phyloP scores from a whole-genome alignment of 2,888 invertebrate species.

The Ormyrus nitidulus region DNA sequence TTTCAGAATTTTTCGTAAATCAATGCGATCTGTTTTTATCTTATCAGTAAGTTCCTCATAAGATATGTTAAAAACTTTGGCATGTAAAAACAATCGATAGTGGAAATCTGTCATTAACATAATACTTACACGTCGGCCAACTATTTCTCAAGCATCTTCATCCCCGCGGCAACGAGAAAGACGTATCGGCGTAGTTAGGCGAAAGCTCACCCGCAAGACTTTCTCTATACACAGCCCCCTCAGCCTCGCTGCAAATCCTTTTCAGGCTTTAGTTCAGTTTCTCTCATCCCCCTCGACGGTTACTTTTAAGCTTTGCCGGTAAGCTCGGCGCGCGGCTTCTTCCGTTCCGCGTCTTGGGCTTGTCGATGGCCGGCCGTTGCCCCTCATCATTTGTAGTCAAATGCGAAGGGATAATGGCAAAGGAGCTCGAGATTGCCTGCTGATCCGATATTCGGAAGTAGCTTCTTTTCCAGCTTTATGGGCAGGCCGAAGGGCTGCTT shows the following conservation, averaged over 20 bases:
- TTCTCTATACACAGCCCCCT: slow-evolving; percentile 24
- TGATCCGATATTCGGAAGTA: slow-evolving; percentile 34
- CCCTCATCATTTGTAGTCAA: slow-evolving; percentile 42
- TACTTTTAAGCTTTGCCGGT: slow-evolving; percentile 35
- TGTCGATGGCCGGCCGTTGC: slow-evolving; percentile 41
- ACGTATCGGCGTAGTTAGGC: slow-evolving; percentile 5
- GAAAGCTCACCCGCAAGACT: slow-evolving; percentile 4
- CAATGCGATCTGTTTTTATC: no score
- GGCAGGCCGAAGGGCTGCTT: background rate
- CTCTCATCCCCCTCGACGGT: slow-evolving; percentile 19
- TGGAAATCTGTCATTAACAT: no score
- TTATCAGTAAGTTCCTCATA: no score
- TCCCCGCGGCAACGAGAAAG: background rate
- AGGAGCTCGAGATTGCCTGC: slow-evolving; percentile 35
- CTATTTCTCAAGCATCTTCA: no score
- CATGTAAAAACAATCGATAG: no score
- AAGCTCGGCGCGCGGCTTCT: slow-evolving; percentile 25
- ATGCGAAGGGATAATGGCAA: slow-evolving; percentile 10
- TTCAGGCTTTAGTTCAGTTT: slow-evolving; percentile 56
- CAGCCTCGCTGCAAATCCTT: slow-evolving; percentile 51
- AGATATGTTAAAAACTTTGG: no score
- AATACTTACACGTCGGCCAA: no score
- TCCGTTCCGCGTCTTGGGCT: slow-evolving; percentile 38
- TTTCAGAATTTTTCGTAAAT: no score
- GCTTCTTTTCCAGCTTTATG: background rate